Evolutionary conservation across 2,888 invertebrate species (phyloP).

Genomic region (Netelia inedita): DNA sequence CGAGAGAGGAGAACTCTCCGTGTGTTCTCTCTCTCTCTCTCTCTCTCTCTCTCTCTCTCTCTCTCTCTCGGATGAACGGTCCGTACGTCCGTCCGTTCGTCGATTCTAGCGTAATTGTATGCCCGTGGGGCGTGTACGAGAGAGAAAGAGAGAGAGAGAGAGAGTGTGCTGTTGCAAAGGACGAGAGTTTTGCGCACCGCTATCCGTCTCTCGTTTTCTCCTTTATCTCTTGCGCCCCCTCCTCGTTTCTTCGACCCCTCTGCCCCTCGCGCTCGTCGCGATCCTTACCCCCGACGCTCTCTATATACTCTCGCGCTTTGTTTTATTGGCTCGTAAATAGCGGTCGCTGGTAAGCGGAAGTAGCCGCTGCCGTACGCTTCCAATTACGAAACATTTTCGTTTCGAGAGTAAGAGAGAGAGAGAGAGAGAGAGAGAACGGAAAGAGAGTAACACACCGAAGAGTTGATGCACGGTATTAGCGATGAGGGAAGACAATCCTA

Average conservation of each 20-base stretch:
- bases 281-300: constrained; percentile 18
- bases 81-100: constrained; percentile 68
- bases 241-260: constrained; percentile 28
- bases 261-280: background rate
- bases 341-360: constrained; percentile 79
- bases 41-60: constrained; percentile 30
- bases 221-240: constrained; percentile 10
- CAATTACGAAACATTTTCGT: constrained; percentile 77
- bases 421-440: constrained; percentile 35
- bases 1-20: constrained; percentile 48
- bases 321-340: constrained; percentile 83
- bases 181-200: constrained; percentile 32
- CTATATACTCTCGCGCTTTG: constrained; percentile 70
- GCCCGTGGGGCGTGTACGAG: constrained; percentile 68
- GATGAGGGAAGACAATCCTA: constrained; percentile 17
- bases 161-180: background rate
- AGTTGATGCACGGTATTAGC: constrained; percentile 55
- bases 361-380: constrained; percentile 76
- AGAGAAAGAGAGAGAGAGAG: constrained; percentile 12
- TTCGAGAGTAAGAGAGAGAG: constrained; percentile 47
- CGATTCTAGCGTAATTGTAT: constrained; percentile 76
- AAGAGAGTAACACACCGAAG: constrained; percentile 6
- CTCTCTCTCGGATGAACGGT: constrained; percentile 25
- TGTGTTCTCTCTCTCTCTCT: constrained; percentile 28
- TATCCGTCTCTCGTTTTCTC: constrained; percentile 15